Evolutionary conservation across 2,797 vertebrate genomes (phyloP), one percentile per base, ranked within the genome.

Genomic region (Momotus momota): DNA sequence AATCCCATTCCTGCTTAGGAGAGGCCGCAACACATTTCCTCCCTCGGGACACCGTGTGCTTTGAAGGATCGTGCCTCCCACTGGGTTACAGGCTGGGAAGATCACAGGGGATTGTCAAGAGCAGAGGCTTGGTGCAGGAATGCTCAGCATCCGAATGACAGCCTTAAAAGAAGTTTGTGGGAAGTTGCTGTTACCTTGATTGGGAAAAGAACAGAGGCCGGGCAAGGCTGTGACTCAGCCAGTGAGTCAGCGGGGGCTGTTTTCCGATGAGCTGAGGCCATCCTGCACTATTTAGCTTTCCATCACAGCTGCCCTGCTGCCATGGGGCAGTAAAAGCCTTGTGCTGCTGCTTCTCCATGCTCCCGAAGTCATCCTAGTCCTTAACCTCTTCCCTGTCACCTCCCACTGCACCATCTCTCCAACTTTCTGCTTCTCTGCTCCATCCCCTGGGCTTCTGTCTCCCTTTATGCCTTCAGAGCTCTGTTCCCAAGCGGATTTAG

Each of bases 161-260:
- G 46, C 66, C 80, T 73, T 84, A 77, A 81, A 93, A 93, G 73
- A 70, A 66, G 35, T 46, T 70, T 18, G 10, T 79, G 51, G 89
- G 94, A 88, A 96, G 67, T 82, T 77, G 61, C 83, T 54, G 73
- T 90, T 96, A 93, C 95, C 94, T 94, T 92, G 73, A 94, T 94
- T 94, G 93, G 96, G 89, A 94, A 86, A 95, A 94, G 81, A 91
- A 73, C 2, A 81, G 94, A 86, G 55, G 70, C 88, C 1, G 64
- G 77, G 80, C 83, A 79, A 31, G 64, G 88, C 90, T 64, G 66
- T 94, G 93, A 95, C 45, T 96, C 89, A 91, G 89, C 2, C 1
- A 0, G 31, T 94, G 94, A 93, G 70, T 92, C 96, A 96, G 93
- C 52, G 4, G 46, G 80, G 54, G 12, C 77, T 84, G 66, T 77